Percentiles rank a stretch among this genome's conserved stretches.
phyloP scores from a whole-genome alignment of 2,888 invertebrate genomes.

The Schrankia costaestrigalis region DNA sequence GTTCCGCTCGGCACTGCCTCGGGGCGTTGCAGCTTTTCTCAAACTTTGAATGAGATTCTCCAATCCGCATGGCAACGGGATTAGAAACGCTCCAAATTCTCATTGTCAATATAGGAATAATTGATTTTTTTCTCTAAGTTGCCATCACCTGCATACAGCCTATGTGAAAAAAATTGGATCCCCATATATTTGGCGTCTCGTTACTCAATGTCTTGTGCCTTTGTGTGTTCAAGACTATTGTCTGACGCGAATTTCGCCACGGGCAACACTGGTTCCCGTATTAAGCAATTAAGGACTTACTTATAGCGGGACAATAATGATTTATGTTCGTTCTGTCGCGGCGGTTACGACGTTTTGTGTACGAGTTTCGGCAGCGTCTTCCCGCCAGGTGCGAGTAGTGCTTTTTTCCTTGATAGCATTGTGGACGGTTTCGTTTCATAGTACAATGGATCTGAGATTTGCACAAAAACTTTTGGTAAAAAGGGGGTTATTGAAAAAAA shows the following conservation, averaged over 20 bases:
- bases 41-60: conserved; percentile 28
- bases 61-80: conserved; percentile 50
- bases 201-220: conserved; percentile 71
- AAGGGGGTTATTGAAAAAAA: conserved; percentile 51
- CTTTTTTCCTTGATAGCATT: conserved; percentile 56
- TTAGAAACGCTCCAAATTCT: conserved; percentile 56
- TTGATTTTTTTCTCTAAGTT: conserved; percentile 67
- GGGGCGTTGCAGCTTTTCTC: conserved; percentile 27
- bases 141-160: conserved; percentile 68
- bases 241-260: conserved; percentile 44
- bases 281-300: conserved; percentile 67
- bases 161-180: conserved; percentile 57
- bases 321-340: conserved; percentile 48
- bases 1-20: conserved; percentile 16
- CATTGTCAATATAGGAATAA: conserved; percentile 69
- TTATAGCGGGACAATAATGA: conserved; percentile 57
- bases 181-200: conserved; percentile 69
- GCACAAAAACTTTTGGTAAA: conserved; percentile 72
- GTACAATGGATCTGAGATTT: conserved; percentile 73
- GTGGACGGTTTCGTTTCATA: conserved; percentile 59
- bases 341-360: conserved; percentile 47
- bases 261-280: conserved; percentile 44
- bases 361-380: conserved; percentile 41
- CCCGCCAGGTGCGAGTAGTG: conserved; percentile 67
- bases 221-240: conserved; percentile 58